Base-by-base conservation (phyloP, 2,113 vertebrate genomes). In the Etheostoma cragini region DNA sequence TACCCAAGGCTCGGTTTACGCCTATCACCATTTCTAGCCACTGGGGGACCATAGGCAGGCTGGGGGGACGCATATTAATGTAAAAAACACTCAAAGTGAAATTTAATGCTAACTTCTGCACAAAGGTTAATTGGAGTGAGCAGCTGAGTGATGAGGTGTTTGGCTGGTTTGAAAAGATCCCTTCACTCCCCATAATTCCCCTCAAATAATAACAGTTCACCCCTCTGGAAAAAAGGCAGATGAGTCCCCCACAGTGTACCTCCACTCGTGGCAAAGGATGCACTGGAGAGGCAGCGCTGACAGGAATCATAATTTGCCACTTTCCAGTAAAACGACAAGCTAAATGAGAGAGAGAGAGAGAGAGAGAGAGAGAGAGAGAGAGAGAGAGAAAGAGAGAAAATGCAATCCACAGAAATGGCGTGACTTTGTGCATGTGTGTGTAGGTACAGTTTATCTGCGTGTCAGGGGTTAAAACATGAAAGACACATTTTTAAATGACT, bases 231-330 rank as follows among this genome's bases (percentile, higher is more conserved):
- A 1, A 76, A 73, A 86, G 72, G 54, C 50, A 66, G 78, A 56
- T 87, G 87, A 91, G 83, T 92, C 90, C 90, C 83, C 82, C 8
- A 1, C 26, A 19, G 83, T 68, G 75, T 54, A 78, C 71, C 65
- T 76, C 68, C 6, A 47, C 79, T 74, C 21, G 8, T 69, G 70
- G 76, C 79, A 26, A 66, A 78, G 74, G 73, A 88, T 60, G 56
- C 84, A 78, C 53, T 12, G 62, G 78, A 83, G 82, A 82, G 66
- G 50, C 26, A 2, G 42, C 5, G 58, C 73, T 82, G 80, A 88
- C 85, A 90, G 77, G 84, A 90, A 92, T 92, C 84, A 67, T 72
- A 85, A 91, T 91, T 77, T 84, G 56, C 65, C 76, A 85, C 61
- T 89, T 81, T 83, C 53, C 72, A 56, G 62, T 42, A 50, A 66